Percentiles rank a stretch among this genome's conserved stretches.
phyloP scores from a whole-genome alignment of 1,140 invertebrate genomes.

The Gonioctena quinquepunctata region DNA sequence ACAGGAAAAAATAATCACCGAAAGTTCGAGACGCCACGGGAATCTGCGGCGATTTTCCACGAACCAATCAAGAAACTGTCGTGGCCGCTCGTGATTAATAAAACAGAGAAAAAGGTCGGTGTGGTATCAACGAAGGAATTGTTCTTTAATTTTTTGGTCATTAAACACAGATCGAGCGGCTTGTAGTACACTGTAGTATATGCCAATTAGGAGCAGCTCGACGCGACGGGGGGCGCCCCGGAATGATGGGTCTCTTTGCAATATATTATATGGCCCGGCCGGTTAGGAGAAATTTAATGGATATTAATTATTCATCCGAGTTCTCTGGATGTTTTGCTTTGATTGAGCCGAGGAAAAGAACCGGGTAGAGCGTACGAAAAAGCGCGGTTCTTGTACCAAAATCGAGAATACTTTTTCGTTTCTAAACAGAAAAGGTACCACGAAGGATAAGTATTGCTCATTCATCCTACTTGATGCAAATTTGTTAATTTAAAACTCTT shows the following conservation, averaged over 20 bases:
- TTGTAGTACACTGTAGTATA: conserved; percentile 33
- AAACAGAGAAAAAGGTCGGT: conserved; percentile 28
- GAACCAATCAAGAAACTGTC: conserved; percentile 48
- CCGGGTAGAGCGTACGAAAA: too few species aligned
- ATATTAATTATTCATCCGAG: conserved; percentile 32
- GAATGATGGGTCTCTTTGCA: conserved; percentile 34
- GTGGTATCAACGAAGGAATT: conserved; percentile 23
- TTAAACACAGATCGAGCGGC: conserved; percentile 34
- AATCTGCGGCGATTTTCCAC: conserved; percentile 33
- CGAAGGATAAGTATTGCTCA: too few species aligned
- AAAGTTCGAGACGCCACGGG: conserved; percentile 46
- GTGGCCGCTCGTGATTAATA: conserved; percentile 45
- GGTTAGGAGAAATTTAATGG: conserved; percentile 38
- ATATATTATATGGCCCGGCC: conserved; percentile 31
- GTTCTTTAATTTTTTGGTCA: conserved; percentile 42
- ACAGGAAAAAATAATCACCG: conserved; percentile 40
- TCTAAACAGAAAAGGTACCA: too few species aligned
- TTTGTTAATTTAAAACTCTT: too few species aligned
- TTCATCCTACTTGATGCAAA: too few species aligned
- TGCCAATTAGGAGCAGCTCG: conserved; percentile 42
- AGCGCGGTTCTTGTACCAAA: too few species aligned
- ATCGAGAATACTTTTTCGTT: too few species aligned
- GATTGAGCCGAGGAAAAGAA: background rate
- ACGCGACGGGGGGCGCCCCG: conserved; percentile 29
- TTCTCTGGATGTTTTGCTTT: background rate